Conservation (phyloP, 2,888 invertebrate species). For the Ramazzottius varieornatus region DNA sequence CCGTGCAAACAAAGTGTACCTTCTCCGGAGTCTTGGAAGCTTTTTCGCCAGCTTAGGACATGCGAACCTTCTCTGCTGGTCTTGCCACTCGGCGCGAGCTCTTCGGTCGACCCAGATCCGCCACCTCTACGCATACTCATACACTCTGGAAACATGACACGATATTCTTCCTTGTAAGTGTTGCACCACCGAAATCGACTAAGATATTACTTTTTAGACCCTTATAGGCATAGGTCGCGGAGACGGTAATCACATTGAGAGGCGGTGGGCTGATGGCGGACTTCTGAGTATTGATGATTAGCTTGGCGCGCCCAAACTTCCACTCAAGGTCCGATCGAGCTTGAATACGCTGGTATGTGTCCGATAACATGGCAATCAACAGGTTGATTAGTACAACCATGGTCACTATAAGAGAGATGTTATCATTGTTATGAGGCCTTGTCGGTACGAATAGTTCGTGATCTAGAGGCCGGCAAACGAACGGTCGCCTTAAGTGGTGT, state of each 20-base stretch:
- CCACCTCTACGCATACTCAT: neutral
- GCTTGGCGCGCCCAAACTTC: constrained; percentile 94
- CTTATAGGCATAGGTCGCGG: constrained; percentile 9
- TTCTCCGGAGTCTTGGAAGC: neutral
- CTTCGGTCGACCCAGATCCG: neutral
- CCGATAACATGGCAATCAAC: constrained; percentile 99
- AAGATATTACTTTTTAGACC: too few relatives aligned
- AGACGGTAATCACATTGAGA: constrained; percentile 61
- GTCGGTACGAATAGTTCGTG: too few relatives aligned
- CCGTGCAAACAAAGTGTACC: too few relatives aligned
- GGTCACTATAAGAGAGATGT: too few relatives aligned
- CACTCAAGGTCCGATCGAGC: constrained; percentile 99
- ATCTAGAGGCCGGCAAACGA: too few relatives aligned
- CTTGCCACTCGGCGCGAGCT: neutral
- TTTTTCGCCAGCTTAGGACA: neutral
- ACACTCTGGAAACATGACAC: too few relatives aligned
- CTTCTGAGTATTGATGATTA: constrained; percentile 90
- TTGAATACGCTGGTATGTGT: constrained; percentile 96
- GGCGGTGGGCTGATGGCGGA: constrained; percentile 92
- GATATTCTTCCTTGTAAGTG: neutral
- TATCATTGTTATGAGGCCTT: too few relatives aligned
- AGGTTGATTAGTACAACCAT: constrained; percentile 92
- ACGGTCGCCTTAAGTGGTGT: too few relatives aligned
- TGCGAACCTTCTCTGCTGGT: neutral
- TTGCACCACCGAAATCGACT: too few relatives aligned